Conservation (phyloP, 2,113 vertebrate species). For the Kobus ellipsiprymnus region DNA sequence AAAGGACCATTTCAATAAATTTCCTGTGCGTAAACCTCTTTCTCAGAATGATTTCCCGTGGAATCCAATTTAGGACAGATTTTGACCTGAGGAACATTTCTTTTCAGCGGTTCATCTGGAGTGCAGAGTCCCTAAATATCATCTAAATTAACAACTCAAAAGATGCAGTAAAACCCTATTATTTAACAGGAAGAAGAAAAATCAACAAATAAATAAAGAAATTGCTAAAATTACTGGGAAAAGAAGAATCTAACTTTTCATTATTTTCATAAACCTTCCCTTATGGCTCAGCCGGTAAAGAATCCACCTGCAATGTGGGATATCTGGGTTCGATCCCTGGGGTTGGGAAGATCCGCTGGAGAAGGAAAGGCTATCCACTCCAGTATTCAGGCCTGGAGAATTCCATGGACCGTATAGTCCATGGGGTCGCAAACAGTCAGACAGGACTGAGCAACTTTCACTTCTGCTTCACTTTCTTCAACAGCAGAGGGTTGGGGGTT, state of each 20-base stretch:
- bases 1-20: background rate
- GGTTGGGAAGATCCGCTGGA: background rate
- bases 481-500: background rate
- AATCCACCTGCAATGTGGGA: fast-evolving
- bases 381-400: background rate
- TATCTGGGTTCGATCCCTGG: background rate
- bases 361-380: background rate
- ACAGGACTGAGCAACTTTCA: fast-evolving
- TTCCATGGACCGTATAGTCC: background rate
- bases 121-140: background rate
- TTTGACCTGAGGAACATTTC: background rate
- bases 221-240: background rate
- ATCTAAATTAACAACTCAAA: background rate
- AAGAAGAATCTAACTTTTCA: background rate
- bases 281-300: background rate
- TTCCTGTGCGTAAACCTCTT: background rate
- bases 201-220: background rate
- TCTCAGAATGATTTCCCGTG: background rate
- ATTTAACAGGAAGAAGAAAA: background rate
- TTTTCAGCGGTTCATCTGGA: background rate
- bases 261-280: background rate
- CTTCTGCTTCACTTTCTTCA: background rate
- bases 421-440: background rate
- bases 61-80: background rate
- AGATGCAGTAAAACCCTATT: background rate